A percentile compares a stretch with the other conserved stretches of the same genome.
Evolutionary conservation across 92 coral and sea anemone species (phyloP).

Genomic region (Paramuricea clavata): DNA sequence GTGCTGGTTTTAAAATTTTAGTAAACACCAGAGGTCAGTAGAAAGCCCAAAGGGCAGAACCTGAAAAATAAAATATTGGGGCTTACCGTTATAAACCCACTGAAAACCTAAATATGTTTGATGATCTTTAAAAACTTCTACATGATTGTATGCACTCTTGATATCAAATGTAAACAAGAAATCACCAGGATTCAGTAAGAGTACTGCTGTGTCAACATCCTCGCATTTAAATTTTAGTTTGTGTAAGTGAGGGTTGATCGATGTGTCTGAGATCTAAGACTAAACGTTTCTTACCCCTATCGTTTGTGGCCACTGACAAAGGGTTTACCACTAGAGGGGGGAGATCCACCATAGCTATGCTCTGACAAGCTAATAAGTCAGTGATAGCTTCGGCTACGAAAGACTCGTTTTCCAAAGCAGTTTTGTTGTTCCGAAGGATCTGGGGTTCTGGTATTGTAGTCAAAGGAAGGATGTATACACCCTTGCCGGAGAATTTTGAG

Average conservation of each 20-base stretch:
- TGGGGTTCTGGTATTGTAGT: constrained; percentile 51
- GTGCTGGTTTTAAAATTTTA: constrained; percentile 41
- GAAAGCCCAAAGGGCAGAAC: constrained; percentile 47
- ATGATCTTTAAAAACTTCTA: constrained; percentile 30
- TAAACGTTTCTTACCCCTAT: constrained; percentile 57
- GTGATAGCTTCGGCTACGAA: no score
- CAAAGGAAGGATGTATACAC: constrained; percentile 58
- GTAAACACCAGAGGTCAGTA: constrained; percentile 50
- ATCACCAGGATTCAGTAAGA: constrained; percentile 6
- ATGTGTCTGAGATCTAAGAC: constrained; percentile 63
- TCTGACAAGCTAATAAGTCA: no score
- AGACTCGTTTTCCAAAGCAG: no score
- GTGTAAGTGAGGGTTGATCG: constrained; percentile 59
- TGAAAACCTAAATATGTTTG: constrained; percentile 37
- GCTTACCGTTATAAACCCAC: constrained; percentile 31
- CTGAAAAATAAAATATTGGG: constrained; percentile 26
- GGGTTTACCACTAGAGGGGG: constrained; percentile 34
- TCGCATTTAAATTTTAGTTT: no score
- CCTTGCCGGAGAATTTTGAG: constrained; percentile 51
- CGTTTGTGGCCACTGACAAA: no score
- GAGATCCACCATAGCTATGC: constrained; percentile 15
- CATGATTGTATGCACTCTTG: no score
- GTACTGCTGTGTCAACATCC: no score
- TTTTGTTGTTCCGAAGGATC: no score
- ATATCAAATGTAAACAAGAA: constrained; percentile 39